Conservation (phyloP, 2,113 vertebrate genomes). For the Cheilinus undulatus region DNA sequence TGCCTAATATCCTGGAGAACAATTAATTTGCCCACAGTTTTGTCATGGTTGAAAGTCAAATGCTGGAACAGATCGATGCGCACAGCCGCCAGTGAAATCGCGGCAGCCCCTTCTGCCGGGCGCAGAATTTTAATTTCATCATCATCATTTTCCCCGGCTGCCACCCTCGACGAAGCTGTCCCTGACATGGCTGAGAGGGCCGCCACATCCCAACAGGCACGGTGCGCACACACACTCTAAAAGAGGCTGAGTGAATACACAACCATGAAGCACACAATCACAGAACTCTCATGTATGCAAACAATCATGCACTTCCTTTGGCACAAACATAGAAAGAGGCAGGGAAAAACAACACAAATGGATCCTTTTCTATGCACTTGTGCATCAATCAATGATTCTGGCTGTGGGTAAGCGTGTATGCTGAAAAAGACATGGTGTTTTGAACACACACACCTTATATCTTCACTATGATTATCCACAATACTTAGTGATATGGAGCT, state of each 20-base stretch:
- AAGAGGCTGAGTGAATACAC: constrained; percentile 32
- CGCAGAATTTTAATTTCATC: constrained; percentile 97
- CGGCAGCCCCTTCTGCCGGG: constrained; percentile 93
- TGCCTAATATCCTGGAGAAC: constrained; percentile 99
- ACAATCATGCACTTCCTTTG: constrained; percentile 14
- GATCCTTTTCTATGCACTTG: constrained; percentile 23
- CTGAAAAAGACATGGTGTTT: constrained; percentile 1
- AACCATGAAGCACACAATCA: constrained; percentile 29
- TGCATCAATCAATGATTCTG: constrained; percentile 41
- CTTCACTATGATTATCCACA: constrained; percentile 34
- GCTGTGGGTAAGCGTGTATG: not conserved
- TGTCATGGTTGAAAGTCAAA: constrained; percentile 99
- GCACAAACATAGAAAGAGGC: constrained; percentile 8
- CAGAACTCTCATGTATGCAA: constrained; percentile 17
- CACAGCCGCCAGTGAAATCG: constrained; percentile 90
- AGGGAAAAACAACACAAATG: constrained; percentile 13
- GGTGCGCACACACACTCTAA: constrained; percentile 22
- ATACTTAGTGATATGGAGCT: no score
- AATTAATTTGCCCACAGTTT: constrained; percentile 99
- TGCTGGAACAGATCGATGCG: constrained; percentile 99
- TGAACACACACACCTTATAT: constrained; percentile 33
- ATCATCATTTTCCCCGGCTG: constrained; percentile 88
- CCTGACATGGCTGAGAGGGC: constrained; percentile 84
- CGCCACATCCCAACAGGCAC: constrained; percentile 73
- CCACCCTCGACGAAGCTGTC: constrained; percentile 87